A percentile compares a stretch with the other conserved stretches of the same genome.
Conservation (phyloP, 2,113 vertebrate genomes). For the Glaucomys volans region DNA sequence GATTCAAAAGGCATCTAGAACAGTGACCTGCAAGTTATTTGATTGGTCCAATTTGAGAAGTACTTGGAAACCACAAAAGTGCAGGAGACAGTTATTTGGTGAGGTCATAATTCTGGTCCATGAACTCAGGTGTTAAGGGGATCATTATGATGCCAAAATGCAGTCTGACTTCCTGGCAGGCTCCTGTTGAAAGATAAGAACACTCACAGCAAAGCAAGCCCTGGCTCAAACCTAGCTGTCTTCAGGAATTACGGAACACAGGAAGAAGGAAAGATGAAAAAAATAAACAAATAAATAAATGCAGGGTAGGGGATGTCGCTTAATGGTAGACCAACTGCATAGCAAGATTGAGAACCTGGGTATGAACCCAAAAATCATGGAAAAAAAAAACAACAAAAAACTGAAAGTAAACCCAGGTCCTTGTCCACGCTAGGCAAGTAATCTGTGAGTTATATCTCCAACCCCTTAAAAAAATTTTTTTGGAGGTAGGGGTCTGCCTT, state of each 20-base stretch:
- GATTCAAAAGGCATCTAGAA: background rate
- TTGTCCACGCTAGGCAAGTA: background rate
- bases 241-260: background rate
- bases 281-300: background rate
- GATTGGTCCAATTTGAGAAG: background rate
- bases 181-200: background rate
- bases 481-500: too few species aligned
- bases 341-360: background rate
- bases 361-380: background rate
- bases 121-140: constrained; percentile 62
- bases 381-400: too few species aligned
- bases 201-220: background rate
- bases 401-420: background rate
- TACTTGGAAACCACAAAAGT: background rate
- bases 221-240: background rate
- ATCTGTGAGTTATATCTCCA: too few species aligned
- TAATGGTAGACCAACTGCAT: background rate
- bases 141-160: background rate
- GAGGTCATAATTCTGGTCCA: constrained; percentile 76
- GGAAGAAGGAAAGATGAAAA: constrained; percentile 9
- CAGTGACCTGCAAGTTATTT: background rate
- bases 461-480: too few species aligned
- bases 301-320: background rate
- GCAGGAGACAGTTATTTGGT: constrained; percentile 31
- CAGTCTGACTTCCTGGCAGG: background rate